Base-by-base conservation (phyloP, 2,888 invertebrate species). In the Platypus cylindrus region DNA sequence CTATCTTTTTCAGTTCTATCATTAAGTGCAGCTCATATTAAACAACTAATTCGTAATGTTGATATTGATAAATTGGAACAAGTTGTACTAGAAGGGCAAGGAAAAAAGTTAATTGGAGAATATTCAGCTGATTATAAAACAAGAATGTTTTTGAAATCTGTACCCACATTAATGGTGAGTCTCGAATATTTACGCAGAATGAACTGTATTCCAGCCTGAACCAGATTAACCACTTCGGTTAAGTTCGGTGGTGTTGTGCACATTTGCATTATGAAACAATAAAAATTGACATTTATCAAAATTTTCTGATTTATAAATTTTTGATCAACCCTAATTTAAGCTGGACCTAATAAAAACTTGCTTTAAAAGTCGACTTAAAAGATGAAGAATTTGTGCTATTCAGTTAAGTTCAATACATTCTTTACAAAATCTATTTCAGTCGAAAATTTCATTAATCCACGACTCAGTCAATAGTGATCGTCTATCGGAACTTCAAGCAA, bases 371-470 rank as follows among this genome's bases (percentile, higher is more conserved):
- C n/a, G n/a, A n/a, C n/a, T n/a, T n/a, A n/a, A n/a, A n/a, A n/a
- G n/a, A n/a, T n/a, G n/a, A n/a, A n/a, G n/a, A n/a, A n/a, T n/a
- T n/a, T n/a, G n/a, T n/a, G n/a, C n/a, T n/a, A n/a, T n/a, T n/a
- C n/a, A n/a, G n/a, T n/a, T n/a, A n/a, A n/a, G n/a, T n/a, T n/a
- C n/a, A n/a, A n/a, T n/a, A n/a, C n/a, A n/a, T n/a, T n/a, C n/a
- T n/a, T n/a, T n/a, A n/a, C n/a, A n/a, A n/a, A n/a, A n/a, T 34
- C 24, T 25, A 17, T 40, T 63, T 30, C 50, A 75, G 74, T 69
- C 71, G 2, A 81, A 78, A 60, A 83, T 86, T 39, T 73, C 78
- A 30, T 71, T 78, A 25, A 66, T 84, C 1, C 86, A 87, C 53
- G 75, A 75, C 28, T 79, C 84, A 1, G 81, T 81, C 3, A 72